Base-by-base conservation (phyloP, 2,797 vertebrate species). In the Danio tinwini region DNA sequence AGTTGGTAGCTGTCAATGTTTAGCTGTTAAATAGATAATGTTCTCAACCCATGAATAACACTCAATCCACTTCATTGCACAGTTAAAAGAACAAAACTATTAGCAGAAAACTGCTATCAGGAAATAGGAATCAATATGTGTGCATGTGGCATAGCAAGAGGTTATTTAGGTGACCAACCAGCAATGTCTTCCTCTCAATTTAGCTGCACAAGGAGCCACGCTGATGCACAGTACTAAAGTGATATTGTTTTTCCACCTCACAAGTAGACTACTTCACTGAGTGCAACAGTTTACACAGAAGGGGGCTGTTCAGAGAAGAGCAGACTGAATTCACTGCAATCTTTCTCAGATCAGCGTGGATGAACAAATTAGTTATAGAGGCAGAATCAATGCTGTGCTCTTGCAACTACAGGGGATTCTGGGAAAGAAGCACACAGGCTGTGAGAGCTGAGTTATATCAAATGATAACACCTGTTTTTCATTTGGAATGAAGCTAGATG, bases 301-400 rank as follows among this genome's bases (percentile, higher is more conserved):
- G 7, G 5, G 63, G 47, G 63, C 74, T 53, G 49, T n/a, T 70
- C 16, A 64, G 59, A 53, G 47, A 19, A 75, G 4, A 39, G 52
- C 19, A 45, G 17, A 56, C 17, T 65, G 55, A 61, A 80, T 44
- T 47, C 17, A 55, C 59, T 5, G n/a, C 6, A 65, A 49, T 21
- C 40, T 14, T 50, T 47, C 62, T 64, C 59, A 13, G 9, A 74
- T 79, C 29, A 62, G 8, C 91, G 78, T 52, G 44, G 29, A 64
- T 21, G 19, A 64, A 58, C 42, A 72, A 72, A 77, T 71, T 53
- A 76, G 58, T 16, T 49, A 59, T 37, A 37, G 53, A 49, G 13
- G 75, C 37, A 59, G 44, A 77, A 68, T 50, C 44, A 2, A 40
- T 56, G 11, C 6, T 45, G 8, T n/a, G 53, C 21, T 55, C 10